A percentile compares a stretch with the other conserved stretches of the same genome.
phyloP scores from a whole-genome alignment of 2,797 vertebrate species.

The Malurus leucopterus region DNA sequence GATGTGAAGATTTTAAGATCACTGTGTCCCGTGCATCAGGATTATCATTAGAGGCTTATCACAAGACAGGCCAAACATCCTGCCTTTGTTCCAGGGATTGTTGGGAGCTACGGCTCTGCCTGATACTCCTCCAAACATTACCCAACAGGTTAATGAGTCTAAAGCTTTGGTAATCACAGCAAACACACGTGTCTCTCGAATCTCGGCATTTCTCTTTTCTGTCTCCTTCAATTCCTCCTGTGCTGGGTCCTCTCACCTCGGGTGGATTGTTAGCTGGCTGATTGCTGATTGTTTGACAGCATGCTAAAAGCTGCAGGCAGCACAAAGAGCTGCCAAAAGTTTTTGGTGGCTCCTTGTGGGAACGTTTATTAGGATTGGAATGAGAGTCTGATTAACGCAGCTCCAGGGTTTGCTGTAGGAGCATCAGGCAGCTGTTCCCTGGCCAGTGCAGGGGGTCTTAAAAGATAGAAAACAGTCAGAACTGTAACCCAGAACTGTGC shows the following conservation, averaged over 20 bases:
- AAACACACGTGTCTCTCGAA: neutral
- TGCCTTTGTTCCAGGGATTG: conserved; percentile 23
- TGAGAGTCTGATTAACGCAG: neutral
- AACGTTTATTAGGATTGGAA: neutral
- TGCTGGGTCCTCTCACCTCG: neutral
- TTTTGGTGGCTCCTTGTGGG: neutral
- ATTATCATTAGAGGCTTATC: conserved; percentile 19
- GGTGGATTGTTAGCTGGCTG: neutral
- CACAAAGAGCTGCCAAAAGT: conserved; percentile 5
- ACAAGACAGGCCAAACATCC: conserved; percentile 13
- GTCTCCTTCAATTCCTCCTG: neutral
- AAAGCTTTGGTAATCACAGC: neutral
- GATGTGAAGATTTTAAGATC: neutral
- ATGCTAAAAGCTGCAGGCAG: neutral
- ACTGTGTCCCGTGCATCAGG: neutral
- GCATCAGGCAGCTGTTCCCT: neutral
- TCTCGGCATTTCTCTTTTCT: conserved; percentile 16
- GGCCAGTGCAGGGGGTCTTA: neutral
- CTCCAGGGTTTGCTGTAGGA: neutral
- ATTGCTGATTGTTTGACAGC: conserved; percentile 16
- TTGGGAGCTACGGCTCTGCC: neutral
- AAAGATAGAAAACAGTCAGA: neutral
- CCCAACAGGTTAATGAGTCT: neutral
- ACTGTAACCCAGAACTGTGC: neutral
- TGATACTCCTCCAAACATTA: neutral